A percentile compares a stretch with the other conserved stretches of the same genome.
Conservation (phyloP, 2,797 vertebrate genomes). For the Clarias platycephalus region DNA sequence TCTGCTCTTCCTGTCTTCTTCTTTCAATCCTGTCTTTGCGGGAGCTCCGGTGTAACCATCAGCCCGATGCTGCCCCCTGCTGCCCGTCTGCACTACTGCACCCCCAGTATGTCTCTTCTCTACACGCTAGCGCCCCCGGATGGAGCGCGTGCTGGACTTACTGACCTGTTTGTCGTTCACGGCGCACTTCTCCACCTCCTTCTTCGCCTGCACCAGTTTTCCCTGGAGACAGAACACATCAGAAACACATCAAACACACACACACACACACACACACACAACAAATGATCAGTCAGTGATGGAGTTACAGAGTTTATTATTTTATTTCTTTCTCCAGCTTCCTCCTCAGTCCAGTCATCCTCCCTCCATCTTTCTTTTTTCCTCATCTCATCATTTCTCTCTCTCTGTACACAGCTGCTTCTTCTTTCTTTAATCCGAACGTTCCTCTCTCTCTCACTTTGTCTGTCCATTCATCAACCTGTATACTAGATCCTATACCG, state of each 20-base stretch:
- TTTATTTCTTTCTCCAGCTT: not conserved
- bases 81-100: not conserved
- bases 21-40: not conserved
- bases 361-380: not conserved
- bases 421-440: not conserved
- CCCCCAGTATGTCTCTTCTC: not conserved
- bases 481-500: too few relatives aligned
- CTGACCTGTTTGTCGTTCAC: constrained; percentile 95
- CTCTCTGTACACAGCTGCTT: not conserved
- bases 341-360: too few relatives aligned
- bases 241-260: not conserved
- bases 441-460: not conserved
- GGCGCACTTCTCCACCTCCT: constrained; percentile 91
- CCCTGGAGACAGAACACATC: constrained; percentile 70
- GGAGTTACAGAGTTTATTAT: not conserved
- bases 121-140: not conserved
- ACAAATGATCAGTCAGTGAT: not conserved
- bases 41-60: not conserved
- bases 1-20: not conserved
- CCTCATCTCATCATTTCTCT: not conserved
- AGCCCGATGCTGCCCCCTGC: not conserved
- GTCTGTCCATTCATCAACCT: too few relatives aligned
- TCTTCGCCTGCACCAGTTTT: constrained; percentile 92
- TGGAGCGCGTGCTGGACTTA: not conserved
- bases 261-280: not conserved